Evolutionary conservation across 37 sponge, comb jelly and placozoan species (phyloP), one percentile per base, ranked within the genome.

Genomic region (Spongilla lacustris): DNA sequence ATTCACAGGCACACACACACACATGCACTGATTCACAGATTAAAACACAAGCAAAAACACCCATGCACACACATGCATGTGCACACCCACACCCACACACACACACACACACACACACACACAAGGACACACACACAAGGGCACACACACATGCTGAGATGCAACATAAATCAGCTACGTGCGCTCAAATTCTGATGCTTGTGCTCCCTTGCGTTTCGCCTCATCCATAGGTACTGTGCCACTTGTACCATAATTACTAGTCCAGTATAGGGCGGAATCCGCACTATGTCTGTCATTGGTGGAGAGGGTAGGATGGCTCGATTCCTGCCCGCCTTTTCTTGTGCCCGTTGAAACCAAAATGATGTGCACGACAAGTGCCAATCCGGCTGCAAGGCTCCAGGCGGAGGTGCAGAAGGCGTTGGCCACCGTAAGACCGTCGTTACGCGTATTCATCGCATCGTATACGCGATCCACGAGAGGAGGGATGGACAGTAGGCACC

Each of bases 101-200:
- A 66, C 41, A 41, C 41, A 41, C 6, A 41, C 6, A 41, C 6
- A 41, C 41, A 41, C 6, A 6, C 41, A 41, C 68, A 66, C 81
- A 80, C 81, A 80, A 28, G 2, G 67, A 67, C 33, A 27, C 68
- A 80, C 81, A 66, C 67, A 80, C 50, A 41, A 3, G 6, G 6
- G 6, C 41, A 41, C 41, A 41, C 41, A 41, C 41, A 41, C 41
- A 41, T 6, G 6, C 41, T 41, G 41, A 3, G 6, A 41, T 41
- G 41, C 41, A n/a, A n/a, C n/a, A n/a, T n/a, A n/a, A n/a, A n/a
- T n/a, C n/a, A n/a, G n/a, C n/a, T n/a, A n/a, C n/a, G 41, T 9
- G 6, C 41, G 41, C 41, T 41, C 6, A 6, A 41, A 41, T 41
- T 41, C 41, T 6, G 41, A 41, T 6, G 6, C n/a, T n/a, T n/a